Base-by-base conservation (phyloP, 1,140 invertebrate species). In the Penaeus indicus region DNA sequence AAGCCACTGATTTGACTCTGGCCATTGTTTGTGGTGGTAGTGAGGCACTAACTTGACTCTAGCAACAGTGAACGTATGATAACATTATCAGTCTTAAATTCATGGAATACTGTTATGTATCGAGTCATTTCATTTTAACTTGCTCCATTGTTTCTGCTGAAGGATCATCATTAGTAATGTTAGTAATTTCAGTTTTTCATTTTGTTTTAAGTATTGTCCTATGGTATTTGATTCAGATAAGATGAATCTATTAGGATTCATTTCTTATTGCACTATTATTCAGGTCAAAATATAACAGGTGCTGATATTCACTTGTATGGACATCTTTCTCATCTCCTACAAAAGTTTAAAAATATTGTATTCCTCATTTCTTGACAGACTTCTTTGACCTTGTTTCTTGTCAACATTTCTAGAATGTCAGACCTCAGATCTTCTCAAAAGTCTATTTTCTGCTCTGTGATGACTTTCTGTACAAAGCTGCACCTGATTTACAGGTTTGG, bases 1-100 rank as follows among this genome's bases (percentile, higher is more conserved):
- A 54, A 54, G 10, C 38, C 69, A 85, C 27, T 78, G 60, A 85
- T 78, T 54, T 85, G 84, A 75, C 62, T 85, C 69, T 79, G 84
- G 83, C 75, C 64, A 72, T 72, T 60, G 47, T 38, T 84, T 62
- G 38, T 72, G 64, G 83, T 72, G 32, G 42, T 60, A 84, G 82
- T 72, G 64, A 84, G 64, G 27, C 64, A 84, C 62, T 84, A 47
- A 84, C 75, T 60, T 42, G 64, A 47, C 27, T 25, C 42, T 72
- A 75, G 38, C 22, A 72, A 75, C 82, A 84, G n/a, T 84, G 19
- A 38, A 25, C 54, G 54, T 47, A 54, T 54, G 54, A 54, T 54
- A 54, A 54, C 54, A 54, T 54, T 54, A 54, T 54, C 54, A 54
- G 11, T 54, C 54, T 54, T 54, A 54, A 54, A 54, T 54, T 54